Conservation (phyloP, 1,140 invertebrate species). For the Spodoptera litura region DNA sequence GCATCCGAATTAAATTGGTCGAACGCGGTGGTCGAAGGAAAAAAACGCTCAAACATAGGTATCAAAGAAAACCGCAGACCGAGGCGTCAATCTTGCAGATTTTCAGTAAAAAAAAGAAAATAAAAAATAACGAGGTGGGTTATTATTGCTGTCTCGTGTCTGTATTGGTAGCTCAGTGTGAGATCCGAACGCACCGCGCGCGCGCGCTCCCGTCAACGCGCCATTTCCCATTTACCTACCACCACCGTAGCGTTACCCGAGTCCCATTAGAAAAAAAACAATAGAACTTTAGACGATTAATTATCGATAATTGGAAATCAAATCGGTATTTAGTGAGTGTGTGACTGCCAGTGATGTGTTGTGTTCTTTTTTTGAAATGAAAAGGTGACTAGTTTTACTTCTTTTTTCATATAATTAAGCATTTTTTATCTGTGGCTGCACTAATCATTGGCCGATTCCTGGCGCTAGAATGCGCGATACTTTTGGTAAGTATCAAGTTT, state of each 20-base stretch:
- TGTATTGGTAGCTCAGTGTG: constrained; percentile 72
- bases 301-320: constrained; percentile 5
- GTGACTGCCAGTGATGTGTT: constrained; percentile 58
- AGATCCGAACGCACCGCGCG: constrained; percentile 70
- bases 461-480: constrained; percentile 34
- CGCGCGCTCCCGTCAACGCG: constrained; percentile 65
- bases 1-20: constrained; percentile 66
- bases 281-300: constrained; percentile 26
- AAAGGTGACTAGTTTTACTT: constrained; percentile 50
- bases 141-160: constrained; percentile 68
- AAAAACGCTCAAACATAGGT: constrained; percentile 50
- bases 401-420: constrained; percentile 39
- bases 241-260: constrained; percentile 49
- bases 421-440: constrained; percentile 47
- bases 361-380: constrained; percentile 51
- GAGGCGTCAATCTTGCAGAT: constrained; percentile 70
- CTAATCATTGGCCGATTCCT: constrained; percentile 23
- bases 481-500: constrained; percentile 48
- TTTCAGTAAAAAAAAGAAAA: constrained; percentile 80
- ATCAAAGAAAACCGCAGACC: constrained; percentile 64
- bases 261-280: constrained; percentile 50
- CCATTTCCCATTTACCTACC: constrained; percentile 62
- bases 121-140: constrained; percentile 68
- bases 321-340: constrained; percentile 54
- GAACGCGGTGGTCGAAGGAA: constrained; percentile 61